Evolutionary conservation across 1,140 invertebrate genomes (phyloP).

Genomic region (Polypedilum vanderplanki): DNA sequence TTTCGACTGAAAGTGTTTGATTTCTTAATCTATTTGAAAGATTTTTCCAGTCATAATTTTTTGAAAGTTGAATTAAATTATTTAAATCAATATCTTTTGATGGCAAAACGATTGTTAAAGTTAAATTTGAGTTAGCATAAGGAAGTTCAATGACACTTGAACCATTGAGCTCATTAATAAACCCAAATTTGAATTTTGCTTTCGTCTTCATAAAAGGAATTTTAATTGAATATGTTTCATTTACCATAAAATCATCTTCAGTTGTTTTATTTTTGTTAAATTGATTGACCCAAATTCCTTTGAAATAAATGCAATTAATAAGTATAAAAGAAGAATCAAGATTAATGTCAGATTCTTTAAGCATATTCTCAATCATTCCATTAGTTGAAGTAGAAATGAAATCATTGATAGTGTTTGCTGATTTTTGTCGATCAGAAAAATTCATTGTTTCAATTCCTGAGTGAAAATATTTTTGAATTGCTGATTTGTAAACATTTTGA

Average conservation of each 20-base stretch:
- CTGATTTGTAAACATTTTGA: constrained; percentile 44
- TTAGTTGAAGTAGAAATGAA: constrained; percentile 54
- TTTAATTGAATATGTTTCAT: constrained; percentile 39
- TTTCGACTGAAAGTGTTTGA: too few relatives aligned
- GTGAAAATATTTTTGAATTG: constrained; percentile 36
- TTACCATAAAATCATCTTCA: constrained; percentile 45
- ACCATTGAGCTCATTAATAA: constrained; percentile 41
- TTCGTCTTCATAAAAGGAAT: constrained; percentile 50
- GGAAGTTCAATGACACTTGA: too few relatives aligned
- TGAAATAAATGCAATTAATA: constrained; percentile 58
- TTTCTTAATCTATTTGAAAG: too few relatives aligned
- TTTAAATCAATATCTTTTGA: too few relatives aligned
- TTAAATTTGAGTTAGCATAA: too few relatives aligned
- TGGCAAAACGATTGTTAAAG: too few relatives aligned
- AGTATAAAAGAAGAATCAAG: constrained; percentile 45
- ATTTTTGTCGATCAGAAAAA: constrained; percentile 41
- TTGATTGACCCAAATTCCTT: constrained; percentile 53
- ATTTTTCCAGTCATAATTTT: too few relatives aligned
- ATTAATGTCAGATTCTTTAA: constrained; percentile 41
- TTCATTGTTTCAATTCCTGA: constrained; percentile 45
- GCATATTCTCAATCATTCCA: constrained; percentile 51
- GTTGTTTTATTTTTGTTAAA: constrained; percentile 48
- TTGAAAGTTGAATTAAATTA: too few relatives aligned
- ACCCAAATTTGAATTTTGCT: constrained; percentile 41
- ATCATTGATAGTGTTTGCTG: constrained; percentile 49